Percentiles rank a stretch among this genome's conserved stretches.
Conservation (phyloP, 2,888 invertebrate species). For the Sepioteuthis lessoniana region DNA sequence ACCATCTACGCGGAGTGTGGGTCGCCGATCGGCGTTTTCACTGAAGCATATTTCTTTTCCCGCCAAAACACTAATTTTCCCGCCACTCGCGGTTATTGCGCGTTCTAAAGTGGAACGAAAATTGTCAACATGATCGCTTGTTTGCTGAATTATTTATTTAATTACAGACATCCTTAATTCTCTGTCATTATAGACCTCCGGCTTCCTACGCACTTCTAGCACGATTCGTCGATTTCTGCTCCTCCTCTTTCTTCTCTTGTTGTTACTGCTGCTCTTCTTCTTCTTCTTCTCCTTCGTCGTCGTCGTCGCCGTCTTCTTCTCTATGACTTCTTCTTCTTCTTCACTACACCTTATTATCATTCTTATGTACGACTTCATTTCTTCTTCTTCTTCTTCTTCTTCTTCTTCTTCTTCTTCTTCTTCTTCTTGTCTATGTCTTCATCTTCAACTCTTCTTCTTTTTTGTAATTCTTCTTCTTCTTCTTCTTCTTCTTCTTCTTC, state of each 20-base stretch:
- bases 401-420: too few species aligned
- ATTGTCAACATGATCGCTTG: conserved; percentile 33
- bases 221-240: too few species aligned
- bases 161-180: conserved; percentile 12
- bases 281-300: too few species aligned
- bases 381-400: too few species aligned
- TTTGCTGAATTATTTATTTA: background rate
- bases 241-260: too few species aligned
- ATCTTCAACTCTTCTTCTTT: background rate
- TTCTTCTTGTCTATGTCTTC: background rate
- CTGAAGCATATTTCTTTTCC: background rate
- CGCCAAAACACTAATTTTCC: conserved; percentile 20
- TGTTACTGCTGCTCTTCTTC: too few species aligned
- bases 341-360: too few species aligned
- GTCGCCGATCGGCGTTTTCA: conserved; percentile 33
- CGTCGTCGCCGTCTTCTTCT: too few species aligned
- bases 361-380: too few species aligned
- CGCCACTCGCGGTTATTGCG: conserved; percentile 19
- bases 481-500: background rate
- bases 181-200: conserved; percentile 1
- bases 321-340: too few species aligned
- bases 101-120: conserved; percentile 19
- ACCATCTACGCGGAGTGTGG: background rate
- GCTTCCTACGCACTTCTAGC: background rate
- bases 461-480: background rate